A percentile compares a stretch with the other conserved stretches of the same genome.
Evolutionary conservation across 2,797 vertebrate genomes (phyloP).

Genomic region (Karalla daura): DNA sequence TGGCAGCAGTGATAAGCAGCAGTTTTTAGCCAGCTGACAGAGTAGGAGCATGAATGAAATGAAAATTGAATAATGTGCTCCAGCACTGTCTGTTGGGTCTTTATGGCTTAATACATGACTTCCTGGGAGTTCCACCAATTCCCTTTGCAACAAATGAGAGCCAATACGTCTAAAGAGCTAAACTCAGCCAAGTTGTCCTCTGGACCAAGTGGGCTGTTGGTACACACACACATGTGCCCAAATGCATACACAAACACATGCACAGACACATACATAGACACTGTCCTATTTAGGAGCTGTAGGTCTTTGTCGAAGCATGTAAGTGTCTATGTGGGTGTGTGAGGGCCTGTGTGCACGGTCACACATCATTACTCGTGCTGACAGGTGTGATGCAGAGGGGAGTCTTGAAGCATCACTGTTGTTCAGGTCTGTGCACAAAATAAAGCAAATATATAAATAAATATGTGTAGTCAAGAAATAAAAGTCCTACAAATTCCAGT

Average conservation of each 20-base stretch:
- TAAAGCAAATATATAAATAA: neutral
- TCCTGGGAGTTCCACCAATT: constrained; percentile 45
- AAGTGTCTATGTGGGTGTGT: neutral
- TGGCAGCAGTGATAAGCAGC: constrained; percentile 33
- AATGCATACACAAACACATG: neutral
- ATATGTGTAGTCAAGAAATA: neutral
- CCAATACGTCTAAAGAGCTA: constrained; percentile 34
- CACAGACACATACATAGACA: neutral
- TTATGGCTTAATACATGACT: constrained; percentile 37
- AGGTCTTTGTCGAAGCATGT: constrained; percentile 9
- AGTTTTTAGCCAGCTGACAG: constrained; percentile 30
- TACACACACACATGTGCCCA: too few relatives aligned
- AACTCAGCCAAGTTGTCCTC: constrained; percentile 40
- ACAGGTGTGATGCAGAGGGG: constrained; percentile 41
- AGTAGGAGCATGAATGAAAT: constrained; percentile 41
- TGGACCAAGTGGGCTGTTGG: constrained; percentile 13
- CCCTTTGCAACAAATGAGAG: constrained; percentile 41
- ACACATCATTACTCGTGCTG: constrained; percentile 56
- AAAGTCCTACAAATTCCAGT: neutral
- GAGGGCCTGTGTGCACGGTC: constrained; percentile 4
- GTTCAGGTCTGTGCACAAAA: constrained; percentile 17
- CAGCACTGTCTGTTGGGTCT: constrained; percentile 14
- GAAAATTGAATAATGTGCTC: constrained; percentile 41
- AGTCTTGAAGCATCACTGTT: constrained; percentile 32
- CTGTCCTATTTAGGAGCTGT: constrained; percentile 26